Conservation (phyloP, 2,888 invertebrate species). For the Argyresthia albistria region DNA sequence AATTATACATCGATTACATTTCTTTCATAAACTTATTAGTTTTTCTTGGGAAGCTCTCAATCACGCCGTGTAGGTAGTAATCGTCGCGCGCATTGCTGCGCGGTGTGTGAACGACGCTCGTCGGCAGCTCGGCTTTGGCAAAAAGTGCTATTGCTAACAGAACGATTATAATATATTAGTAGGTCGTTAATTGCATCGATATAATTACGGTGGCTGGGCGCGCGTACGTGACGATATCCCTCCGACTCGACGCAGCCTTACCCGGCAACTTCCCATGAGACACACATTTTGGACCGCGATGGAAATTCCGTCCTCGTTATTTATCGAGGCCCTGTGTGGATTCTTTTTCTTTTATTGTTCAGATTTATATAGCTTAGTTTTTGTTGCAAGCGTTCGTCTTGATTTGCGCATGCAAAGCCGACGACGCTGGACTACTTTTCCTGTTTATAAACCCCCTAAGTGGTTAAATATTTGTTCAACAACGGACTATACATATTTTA, state of each 20-base stretch:
- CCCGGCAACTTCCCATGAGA: background rate
- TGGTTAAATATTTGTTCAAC: too few species aligned
- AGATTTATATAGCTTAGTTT: too few species aligned
- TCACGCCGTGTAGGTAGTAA: constrained; percentile 31
- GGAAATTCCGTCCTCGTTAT: too few species aligned
- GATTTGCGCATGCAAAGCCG: too few species aligned
- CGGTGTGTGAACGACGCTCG: constrained; percentile 29
- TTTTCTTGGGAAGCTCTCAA: constrained; percentile 33
- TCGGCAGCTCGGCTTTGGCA: constrained; percentile 48
- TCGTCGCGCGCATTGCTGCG: constrained; percentile 14
- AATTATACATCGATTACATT: constrained; percentile 2
- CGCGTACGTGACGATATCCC: constrained; percentile 69
- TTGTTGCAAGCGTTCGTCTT: too few species aligned
- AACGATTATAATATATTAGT: constrained; percentile 73
- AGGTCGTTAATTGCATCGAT: constrained; percentile 66
- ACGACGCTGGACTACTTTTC: too few species aligned
- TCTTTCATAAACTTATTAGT: constrained; percentile 7
- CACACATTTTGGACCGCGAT: too few species aligned
- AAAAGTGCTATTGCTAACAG: constrained; percentile 61
- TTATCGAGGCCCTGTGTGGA: too few species aligned
- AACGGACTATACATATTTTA: too few species aligned
- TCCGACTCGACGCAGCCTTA: constrained; percentile 44
- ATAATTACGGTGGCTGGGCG: constrained; percentile 61
- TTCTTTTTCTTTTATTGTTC: too few species aligned
- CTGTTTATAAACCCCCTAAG: too few species aligned